phyloP scores from a whole-genome alignment of 2,113 vertebrate species.

The Vanacampus margaritifer region DNA sequence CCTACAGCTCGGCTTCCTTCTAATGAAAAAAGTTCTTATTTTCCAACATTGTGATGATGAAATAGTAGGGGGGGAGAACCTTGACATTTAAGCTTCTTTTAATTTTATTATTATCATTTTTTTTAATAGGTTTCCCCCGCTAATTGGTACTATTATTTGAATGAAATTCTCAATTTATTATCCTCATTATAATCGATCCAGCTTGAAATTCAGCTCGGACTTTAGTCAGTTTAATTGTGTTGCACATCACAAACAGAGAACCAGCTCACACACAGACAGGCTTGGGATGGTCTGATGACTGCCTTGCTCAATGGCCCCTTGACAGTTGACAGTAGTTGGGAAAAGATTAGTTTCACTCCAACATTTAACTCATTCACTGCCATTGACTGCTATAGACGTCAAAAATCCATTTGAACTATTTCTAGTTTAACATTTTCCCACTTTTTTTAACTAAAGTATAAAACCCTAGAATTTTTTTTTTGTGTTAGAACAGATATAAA shows the following conservation, averaged over 20 bases:
- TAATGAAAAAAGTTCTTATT: neutral
- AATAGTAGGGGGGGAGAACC: neutral
- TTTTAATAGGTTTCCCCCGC: neutral
- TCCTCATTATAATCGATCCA: neutral
- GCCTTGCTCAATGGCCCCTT: neutral
- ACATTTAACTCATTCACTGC: too few relatives aligned
- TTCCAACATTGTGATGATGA: neutral
- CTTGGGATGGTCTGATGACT: neutral
- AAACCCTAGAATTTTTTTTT: too few relatives aligned
- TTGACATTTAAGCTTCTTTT: neutral
- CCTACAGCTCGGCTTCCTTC: conserved; percentile 1
- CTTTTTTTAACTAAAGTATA: too few relatives aligned
- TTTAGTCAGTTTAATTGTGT: neutral
- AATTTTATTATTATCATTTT: neutral
- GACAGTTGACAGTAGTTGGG: neutral
- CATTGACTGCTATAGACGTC: too few relatives aligned
- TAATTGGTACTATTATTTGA: neutral
- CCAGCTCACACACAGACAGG: neutral
- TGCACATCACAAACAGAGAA: neutral
- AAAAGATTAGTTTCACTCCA: neutral
- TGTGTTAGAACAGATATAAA: too few relatives aligned
- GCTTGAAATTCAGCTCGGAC: neutral
- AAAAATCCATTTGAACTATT: too few relatives aligned
- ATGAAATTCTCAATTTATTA: neutral
- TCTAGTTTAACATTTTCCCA: too few relatives aligned